These are phyloP conservation scores for Cynopterus brachyotis DNA, from an alignment of 2,113 vertebrate genomes.

Conservation along the genomic window DNA sequence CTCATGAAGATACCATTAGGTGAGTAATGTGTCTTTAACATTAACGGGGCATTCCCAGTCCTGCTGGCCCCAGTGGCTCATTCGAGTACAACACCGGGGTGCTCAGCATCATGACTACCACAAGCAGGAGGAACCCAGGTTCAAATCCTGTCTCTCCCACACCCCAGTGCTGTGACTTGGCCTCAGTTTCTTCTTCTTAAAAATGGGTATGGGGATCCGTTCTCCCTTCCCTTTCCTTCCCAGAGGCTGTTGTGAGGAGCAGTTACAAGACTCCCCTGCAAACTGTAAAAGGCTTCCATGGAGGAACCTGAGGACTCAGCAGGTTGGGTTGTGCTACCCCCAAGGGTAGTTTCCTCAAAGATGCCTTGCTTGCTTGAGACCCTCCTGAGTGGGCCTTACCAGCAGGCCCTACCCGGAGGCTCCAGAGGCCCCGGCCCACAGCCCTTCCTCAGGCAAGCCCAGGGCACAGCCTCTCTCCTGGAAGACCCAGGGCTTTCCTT, in stretches of 20 bases:
- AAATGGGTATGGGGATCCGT: background rate
- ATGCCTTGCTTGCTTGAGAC: background rate
- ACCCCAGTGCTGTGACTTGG: background rate
- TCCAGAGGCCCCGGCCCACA: background rate
- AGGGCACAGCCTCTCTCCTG: background rate
- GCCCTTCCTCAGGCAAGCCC: background rate
- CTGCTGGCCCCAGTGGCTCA: background rate
- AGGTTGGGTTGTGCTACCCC: too few relatives aligned
- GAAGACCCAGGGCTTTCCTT: background rate
- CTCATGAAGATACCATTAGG: background rate
- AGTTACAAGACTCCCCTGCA: background rate
- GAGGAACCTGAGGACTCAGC: background rate
- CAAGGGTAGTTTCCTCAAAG: background rate
- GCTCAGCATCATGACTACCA: background rate
- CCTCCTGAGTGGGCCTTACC: background rate
- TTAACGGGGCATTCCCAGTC: background rate
- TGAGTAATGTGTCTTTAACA: background rate
- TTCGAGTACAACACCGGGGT: rapidly evolving
- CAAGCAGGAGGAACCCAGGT: background rate
- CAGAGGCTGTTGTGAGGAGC: background rate
- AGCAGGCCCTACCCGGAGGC: background rate
- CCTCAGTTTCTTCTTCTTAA: background rate
- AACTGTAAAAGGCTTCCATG: background rate
- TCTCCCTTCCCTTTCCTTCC: background rate
- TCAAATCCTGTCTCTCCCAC: background rate